Percentiles rank a stretch among this genome's conserved stretches.
Evolutionary conservation across 35 echinoderm and acorn worm species (phyloP).

Genomic region (Diadema setosum): DNA sequence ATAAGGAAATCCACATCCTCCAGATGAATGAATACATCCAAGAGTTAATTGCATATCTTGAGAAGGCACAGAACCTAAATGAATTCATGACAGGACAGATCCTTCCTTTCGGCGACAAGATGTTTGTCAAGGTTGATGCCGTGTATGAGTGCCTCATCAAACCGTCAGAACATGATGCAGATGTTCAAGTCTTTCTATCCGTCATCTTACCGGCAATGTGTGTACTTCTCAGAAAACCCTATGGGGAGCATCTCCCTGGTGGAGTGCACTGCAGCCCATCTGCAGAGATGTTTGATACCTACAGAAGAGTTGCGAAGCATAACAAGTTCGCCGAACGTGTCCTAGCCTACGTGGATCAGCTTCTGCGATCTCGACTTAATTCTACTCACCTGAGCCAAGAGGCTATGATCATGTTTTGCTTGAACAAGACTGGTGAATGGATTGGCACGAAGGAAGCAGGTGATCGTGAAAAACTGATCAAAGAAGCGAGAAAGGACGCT

Average conservation of each 20-base stretch:
- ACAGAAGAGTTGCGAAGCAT: not conserved
- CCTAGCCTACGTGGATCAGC: not conserved
- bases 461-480: not conserved
- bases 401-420: not conserved
- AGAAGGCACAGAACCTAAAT: not conserved
- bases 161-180: not conserved
- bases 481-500: not conserved
- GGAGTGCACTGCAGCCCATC: not conserved
- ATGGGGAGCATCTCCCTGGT: not conserved
- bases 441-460: not conserved
- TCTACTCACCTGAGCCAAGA: not conserved
- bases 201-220: no score
- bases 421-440: not conserved
- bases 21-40: not conserved
- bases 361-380: not conserved
- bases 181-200: not conserved
- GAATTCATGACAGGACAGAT: not conserved
- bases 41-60: not conserved
- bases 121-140: not conserved
- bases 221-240: not conserved
- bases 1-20: conserved; percentile 9
- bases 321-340: not conserved
- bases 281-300: not conserved
- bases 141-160: not conserved
- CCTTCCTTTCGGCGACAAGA: not conserved